Conservation (phyloP, 2,888 invertebrate genomes). For the Ophion slaviceki region DNA sequence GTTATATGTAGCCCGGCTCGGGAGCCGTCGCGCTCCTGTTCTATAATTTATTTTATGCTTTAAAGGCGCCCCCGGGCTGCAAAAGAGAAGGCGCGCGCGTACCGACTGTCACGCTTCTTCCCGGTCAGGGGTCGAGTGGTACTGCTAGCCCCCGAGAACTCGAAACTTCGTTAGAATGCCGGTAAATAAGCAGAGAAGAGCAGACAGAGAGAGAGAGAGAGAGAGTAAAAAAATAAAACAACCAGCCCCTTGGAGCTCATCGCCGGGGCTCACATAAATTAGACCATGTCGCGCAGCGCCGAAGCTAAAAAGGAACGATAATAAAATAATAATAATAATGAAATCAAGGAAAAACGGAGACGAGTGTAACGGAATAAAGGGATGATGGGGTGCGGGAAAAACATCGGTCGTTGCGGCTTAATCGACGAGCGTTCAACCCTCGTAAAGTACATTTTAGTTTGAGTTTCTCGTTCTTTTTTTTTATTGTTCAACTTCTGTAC, state of each 20-base stretch:
- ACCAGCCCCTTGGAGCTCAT: conserved; percentile 44
- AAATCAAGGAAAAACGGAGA: conserved; percentile 4
- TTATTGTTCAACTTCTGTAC: not conserved
- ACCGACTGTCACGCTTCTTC: conserved; percentile 76
- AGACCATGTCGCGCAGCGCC: conserved; percentile 54
- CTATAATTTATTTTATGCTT: conserved; percentile 79
- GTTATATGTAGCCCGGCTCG: conserved; percentile 29
- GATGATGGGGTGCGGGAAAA: conserved; percentile 42
- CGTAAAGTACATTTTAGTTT: conserved; percentile 67
- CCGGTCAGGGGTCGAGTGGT: conserved; percentile 79
- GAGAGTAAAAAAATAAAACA: not conserved
- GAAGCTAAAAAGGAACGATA: conserved; percentile 14
- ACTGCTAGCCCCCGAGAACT: conserved; percentile 80
- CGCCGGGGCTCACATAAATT: conserved; percentile 72
- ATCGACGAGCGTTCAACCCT: conserved; percentile 70
- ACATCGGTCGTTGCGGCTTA: conserved; percentile 68
- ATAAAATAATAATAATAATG: not conserved
- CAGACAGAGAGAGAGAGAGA: not conserved
- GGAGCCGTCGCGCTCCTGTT: conserved; percentile 58
- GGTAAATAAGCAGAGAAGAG: conserved; percentile 5
- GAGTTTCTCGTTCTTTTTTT: not conserved
- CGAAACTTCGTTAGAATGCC: conserved; percentile 70
- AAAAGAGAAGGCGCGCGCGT: conserved; percentile 42
- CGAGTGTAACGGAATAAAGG: not conserved
- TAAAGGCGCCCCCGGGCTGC: conserved; percentile 67